Base-by-base conservation (phyloP, 2,888 invertebrate genomes). In the Scaptomyza reducta region DNA sequence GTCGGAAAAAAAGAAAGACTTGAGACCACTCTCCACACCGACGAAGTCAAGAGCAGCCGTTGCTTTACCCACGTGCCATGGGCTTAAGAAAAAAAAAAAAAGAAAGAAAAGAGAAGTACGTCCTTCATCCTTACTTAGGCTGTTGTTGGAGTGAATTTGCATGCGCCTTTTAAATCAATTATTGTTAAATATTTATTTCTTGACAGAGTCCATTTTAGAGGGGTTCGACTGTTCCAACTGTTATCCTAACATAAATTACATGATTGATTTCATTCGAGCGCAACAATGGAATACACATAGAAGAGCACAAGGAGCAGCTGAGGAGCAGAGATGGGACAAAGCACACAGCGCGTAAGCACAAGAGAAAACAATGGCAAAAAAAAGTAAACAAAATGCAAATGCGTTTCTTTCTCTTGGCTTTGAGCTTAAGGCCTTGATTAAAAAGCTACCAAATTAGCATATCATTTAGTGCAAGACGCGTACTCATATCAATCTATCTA, bases 241-340 rank as follows among this genome's bases (percentile, higher is more conserved):
- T 10, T 84, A 87, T 87, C 73, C 84, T 76, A 87, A 88, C 88
- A 84, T 88, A 88, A 90, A 89, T 89, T 90, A 89, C 89, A 88
- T 89, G 89, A 90, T 90, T 90, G 89, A 89, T 90, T 89, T 84
- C 87, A 78, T 80, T 78, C 78, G 77, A 79, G 72, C 70, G 64
- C 73, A 71, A 61, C 66, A 73, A 70, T 67, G 61, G 58, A 51
- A 61, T n/a, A 53, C 38, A 38, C 9, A 33, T 44, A 51, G 29
- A 11, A 55, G 31, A n/a, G 18, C 22, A 41, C 10, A 25, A 35
- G 45, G 25, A 25, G 31, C 27, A 27, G 27, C 27, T 27, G 31
- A 42, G 40, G 13, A 59, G 31, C 13, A 42, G 31, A 49, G 18
- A 67, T 22, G 44, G 31, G 49, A 13, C 60, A 51, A 25, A 54